Base-by-base conservation (phyloP, 2,888 invertebrate genomes). In the Drosophila multiciliata region DNA sequence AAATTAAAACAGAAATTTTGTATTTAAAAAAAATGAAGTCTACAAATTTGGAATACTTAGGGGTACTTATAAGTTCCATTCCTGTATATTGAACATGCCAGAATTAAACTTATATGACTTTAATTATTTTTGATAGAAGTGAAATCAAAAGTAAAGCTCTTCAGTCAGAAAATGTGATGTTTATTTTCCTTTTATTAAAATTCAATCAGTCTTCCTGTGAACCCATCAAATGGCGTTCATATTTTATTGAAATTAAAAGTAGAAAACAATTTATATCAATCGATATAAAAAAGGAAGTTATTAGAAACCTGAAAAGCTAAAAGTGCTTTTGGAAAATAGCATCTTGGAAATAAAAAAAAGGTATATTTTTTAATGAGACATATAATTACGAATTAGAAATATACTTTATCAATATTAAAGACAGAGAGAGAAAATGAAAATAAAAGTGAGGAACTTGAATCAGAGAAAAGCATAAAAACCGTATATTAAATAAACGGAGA, bases 401-500 rank as follows among this genome's bases (percentile, higher is more conserved):
- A 36, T 17, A 36, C 7, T 36, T 17, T 7, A 2, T 7, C 7
- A 15, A 15, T 6, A 15, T 15, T 17, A 3, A 7, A 9, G n/a
- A 40, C n/a, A n/a, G n/a, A n/a, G n/a, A n/a, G n/a, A n/a, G 23
- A 11, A 12, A 36, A 12, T 36, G 9, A 12, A 36, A 26, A n/a
- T 26, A 26, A 55, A 38, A 55, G n/a, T 38, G 12, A 26, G 2
- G n/a, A 66, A 55, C n/a, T 73, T 45, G 54, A 33, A n/a, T 17
- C 29, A 12, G 5, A 40, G 15, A 32, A 11, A 23, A 26, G 4
- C n/a, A 26, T 20, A 35, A 29, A 23, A 53, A 17, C 6, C 11
- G 48, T 61, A 32, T 12, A 32, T 26, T 29, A n/a, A 35, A 2
- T 29, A 35, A 23, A 35, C 77, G 80, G 49, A 52, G 62, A 79